Base-by-base conservation (phyloP, 2,113 vertebrate genomes). In the Thalassarche chlororhynchos region DNA sequence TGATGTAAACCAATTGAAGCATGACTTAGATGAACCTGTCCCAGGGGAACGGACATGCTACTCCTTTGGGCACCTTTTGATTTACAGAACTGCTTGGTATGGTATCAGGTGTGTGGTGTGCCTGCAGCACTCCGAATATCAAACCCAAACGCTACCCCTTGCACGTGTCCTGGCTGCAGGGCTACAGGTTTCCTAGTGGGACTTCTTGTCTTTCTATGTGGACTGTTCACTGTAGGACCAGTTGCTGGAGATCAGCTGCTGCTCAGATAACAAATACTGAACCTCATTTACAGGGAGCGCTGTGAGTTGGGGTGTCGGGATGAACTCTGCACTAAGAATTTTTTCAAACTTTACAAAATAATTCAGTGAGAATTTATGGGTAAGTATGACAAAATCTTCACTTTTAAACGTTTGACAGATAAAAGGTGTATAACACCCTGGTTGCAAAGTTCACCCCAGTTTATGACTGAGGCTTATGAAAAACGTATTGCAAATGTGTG, bases 401-500 rank as follows among this genome's bases (percentile, higher is more conserved):
- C 40, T 57, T 47, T 66, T 24, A 25, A 8, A 3, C 46, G 62
- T 75, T 75, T 78, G 42, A 62, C 0, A 0, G 32, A 10, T 54
- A 54, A 65, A 80, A 87, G 12, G 6, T 4, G 2, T n/a, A 0
- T 14, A 61, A 42, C 21, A 66, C 1, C 6, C 17, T n/a, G 58
- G 23, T 46, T 66, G 42, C 34, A 82, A 81, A 64, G 57, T 64
- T 90, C 13, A 2, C 46, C 20, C 25, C 20, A 20, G 72, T 58
- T 89, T 49, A 24, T 12, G 47, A 42, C 32, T 13, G 38, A 84
- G 16, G 61, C 47, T 71, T 55, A 44, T 14, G 32, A 71, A 78
- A 71, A 87, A 71, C 0, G 0, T 20, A 6, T 61, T 83, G 36
- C 1, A 3, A 69, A n/a, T 0, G 3, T 10, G 42, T 1, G 2